Percentiles rank a stretch among this genome's conserved stretches.
Conservation (phyloP, 2,888 invertebrate genomes). For the Calameuta pallipes region DNA sequence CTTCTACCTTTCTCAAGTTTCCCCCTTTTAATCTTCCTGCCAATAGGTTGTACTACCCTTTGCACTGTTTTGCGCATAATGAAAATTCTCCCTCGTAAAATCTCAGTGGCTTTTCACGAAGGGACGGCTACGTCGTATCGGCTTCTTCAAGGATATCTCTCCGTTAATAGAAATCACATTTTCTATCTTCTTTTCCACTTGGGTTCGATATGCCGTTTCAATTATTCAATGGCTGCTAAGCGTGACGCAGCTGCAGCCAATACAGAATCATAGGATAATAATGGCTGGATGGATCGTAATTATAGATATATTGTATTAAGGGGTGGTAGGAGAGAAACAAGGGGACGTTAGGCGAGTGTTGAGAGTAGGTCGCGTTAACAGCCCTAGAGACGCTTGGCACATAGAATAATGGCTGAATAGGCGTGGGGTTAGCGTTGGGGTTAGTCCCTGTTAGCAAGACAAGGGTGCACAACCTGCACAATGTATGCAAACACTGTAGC, state of each 20-base stretch:
- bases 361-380: conserved; percentile 52
- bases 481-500: conserved; percentile 58
- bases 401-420: conserved; percentile 51
- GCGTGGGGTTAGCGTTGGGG: conserved; percentile 36
- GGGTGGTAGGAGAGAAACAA: conserved; percentile 22
- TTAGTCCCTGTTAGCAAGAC: conserved; percentile 54
- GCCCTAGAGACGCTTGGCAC: conserved; percentile 53
- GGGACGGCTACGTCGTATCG: too few relatives aligned
- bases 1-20: not conserved
- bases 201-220: not conserved
- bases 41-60: not conserved
- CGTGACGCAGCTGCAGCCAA: conserved; percentile 18
- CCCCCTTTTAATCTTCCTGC: not conserved
- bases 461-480: conserved; percentile 41
- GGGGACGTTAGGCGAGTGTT: conserved; percentile 11
- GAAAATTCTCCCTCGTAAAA: not conserved
- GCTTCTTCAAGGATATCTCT: not conserved
- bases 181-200: not conserved
- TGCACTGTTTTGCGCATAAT: not conserved
- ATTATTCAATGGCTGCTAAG: not conserved
- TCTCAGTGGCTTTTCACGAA: not conserved
- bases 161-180: not conserved
- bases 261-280: conserved; percentile 43
- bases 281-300: conserved; percentile 48
- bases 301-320: conserved; percentile 37